These are phyloP conservation scores for Manduca sexta DNA, from an alignment of 1,140 invertebrate species.

Conservation along the genomic window DNA sequence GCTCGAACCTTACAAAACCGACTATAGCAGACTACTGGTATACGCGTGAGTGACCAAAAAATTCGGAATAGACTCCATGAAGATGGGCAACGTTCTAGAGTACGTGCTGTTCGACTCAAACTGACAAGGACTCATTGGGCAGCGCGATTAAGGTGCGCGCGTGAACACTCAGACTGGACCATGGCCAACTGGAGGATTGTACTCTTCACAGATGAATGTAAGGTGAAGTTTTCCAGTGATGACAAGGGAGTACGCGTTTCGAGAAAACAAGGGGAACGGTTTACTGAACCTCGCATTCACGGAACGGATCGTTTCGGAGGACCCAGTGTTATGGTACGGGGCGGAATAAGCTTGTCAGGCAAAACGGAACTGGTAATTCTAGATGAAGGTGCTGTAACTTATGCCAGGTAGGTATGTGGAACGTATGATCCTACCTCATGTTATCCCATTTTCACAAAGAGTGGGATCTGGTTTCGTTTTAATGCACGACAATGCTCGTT, in stretches of 20 bases:
- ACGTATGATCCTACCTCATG: slow-evolving; percentile 23
- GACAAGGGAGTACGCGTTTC: slow-evolving; percentile 12
- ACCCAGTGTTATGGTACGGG: slow-evolving; percentile 41
- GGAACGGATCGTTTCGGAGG: slow-evolving; percentile 30
- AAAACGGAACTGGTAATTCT: slow-evolving; percentile 23
- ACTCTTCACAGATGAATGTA: slow-evolving; percentile 19
- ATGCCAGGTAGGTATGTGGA: slow-evolving; percentile 26
- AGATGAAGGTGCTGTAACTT: slow-evolving; percentile 8
- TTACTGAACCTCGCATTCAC: slow-evolving; percentile 21
- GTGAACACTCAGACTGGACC: slow-evolving; percentile 20
- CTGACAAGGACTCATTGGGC: slow-evolving; percentile 6
- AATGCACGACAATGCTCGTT: slow-evolving; percentile 33
- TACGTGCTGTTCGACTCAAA: neutral
- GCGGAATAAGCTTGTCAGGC: slow-evolving; percentile 23
- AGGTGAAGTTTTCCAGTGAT: slow-evolving; percentile 13
- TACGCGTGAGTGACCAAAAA: neutral
- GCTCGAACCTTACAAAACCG: slow-evolving; percentile 9
- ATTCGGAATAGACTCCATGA: neutral
- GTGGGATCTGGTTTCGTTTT: slow-evolving; percentile 23
- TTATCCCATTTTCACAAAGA: slow-evolving; percentile 26
- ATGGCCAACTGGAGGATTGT: slow-evolving; percentile 14
- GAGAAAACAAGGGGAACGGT: slow-evolving; percentile 14
- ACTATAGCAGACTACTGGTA: slow-evolving; percentile 9
- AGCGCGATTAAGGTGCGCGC: slow-evolving; percentile 17
- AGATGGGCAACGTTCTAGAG: neutral